Percentiles rank a stretch among this genome's conserved stretches.
Conservation (phyloP, 2,113 vertebrate genomes). For the Megaceryle maxima region DNA sequence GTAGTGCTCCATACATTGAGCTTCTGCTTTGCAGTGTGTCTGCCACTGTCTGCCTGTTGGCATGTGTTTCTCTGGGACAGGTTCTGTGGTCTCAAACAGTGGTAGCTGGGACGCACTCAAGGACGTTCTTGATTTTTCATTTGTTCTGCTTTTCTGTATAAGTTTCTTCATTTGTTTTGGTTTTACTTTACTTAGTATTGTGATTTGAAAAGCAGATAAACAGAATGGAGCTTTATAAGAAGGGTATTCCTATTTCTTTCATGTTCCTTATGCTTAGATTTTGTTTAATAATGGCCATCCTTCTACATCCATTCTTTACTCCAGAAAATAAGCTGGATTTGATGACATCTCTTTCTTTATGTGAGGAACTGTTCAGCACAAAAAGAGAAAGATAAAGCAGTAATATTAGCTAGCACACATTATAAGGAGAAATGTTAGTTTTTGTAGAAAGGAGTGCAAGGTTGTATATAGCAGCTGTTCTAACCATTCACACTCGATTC, state of each 20-base stretch:
- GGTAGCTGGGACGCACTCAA: not conserved
- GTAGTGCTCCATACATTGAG: accelerated
- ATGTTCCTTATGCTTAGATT: not conserved
- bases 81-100: not conserved
- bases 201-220: not conserved
- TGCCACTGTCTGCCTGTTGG: not conserved
- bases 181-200: not conserved
- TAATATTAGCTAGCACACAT: not conserved
- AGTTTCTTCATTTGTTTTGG: not conserved
- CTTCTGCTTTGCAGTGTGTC: not conserved
- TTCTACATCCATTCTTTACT: not conserved
- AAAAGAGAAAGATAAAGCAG: not conserved
- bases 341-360: not conserved
- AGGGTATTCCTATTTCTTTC: not conserved
- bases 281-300: not conserved
- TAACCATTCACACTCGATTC: not conserved
- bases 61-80: not conserved
- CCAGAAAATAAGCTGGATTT: not conserved
- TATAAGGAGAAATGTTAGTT: not conserved
- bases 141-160: not conserved
- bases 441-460: not conserved
- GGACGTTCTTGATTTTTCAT: not conserved
- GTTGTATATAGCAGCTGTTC: not conserved
- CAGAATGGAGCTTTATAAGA: not conserved
- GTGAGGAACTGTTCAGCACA: not conserved